These are phyloP conservation scores for Hexactinellida sp. DNA, from an alignment of 37 sponge, comb jelly and placozoan species.

Conservation along the genomic window DNA sequence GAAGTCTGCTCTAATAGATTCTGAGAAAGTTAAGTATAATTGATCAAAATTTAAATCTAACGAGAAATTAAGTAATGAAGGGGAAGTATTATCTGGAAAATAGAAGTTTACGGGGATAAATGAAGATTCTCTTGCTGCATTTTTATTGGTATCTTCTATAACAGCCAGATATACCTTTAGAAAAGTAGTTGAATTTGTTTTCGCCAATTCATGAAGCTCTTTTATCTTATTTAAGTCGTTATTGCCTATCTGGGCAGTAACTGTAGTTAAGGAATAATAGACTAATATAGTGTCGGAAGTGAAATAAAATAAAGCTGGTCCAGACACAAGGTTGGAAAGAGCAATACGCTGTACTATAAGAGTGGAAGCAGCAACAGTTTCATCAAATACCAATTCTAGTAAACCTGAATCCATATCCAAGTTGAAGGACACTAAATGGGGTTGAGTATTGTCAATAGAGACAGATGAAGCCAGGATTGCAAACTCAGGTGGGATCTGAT, in stretches of 20 bases:
- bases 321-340: background rate
- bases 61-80: constrained; percentile 2
- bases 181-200: background rate
- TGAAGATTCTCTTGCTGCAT: background rate
- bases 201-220: background rate
- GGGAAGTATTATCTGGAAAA: constrained; percentile 17
- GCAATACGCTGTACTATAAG: background rate
- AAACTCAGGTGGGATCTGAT: background rate
- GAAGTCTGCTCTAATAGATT: constrained; percentile 24
- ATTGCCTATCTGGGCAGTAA: background rate
- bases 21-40: constrained; percentile 45
- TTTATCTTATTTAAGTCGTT: background rate
- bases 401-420: constrained; percentile 54
- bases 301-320: background rate
- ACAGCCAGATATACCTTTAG: background rate
- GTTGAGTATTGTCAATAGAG: constrained; percentile 41
- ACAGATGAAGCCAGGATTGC: constrained; percentile 21
- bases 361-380: background rate
- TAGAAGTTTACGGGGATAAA: background rate
- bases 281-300: background rate
- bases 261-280: background rate
- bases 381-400: constrained; percentile 23
- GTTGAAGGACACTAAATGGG: constrained; percentile 50
- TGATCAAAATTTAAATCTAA: constrained; percentile 25
- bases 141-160: constrained; percentile 15